Evolutionary conservation across 2,888 invertebrate genomes (phyloP).

Genomic region (Ptychoptera contaminata): DNA sequence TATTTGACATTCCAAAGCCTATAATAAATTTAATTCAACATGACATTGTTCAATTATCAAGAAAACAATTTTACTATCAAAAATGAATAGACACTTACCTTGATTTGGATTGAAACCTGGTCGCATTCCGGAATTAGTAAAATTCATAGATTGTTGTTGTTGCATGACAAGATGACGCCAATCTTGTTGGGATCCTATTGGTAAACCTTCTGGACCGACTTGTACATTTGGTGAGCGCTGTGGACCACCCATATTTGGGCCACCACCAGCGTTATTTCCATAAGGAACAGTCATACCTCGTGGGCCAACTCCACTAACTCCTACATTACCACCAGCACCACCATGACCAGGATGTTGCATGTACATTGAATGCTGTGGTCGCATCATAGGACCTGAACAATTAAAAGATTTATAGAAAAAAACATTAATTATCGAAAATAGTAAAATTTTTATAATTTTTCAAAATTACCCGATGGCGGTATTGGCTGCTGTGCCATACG

Average conservation of each 20-base stretch:
- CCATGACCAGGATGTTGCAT: conserved; percentile 30
- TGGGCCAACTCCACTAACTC: conserved; percentile 20
- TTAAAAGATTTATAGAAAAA: conserved; percentile 1
- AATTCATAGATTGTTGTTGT: conserved; percentile 30
- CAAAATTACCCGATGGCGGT: conserved; percentile 44
- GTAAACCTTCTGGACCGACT: conserved; percentile 40
- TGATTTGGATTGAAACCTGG: conserved; percentile 22
- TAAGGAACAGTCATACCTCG: conserved; percentile 16
- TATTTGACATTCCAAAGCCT: conserved; percentile 4
- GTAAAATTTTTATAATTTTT: background rate
- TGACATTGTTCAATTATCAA: background rate
- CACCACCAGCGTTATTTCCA: conserved; percentile 23
- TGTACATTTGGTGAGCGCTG: conserved; percentile 41
- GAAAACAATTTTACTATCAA: background rate
- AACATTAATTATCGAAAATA: conserved; percentile 1
- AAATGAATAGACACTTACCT: conserved; percentile 7
- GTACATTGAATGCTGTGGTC: conserved; percentile 42
- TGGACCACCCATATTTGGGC: conserved; percentile 31
- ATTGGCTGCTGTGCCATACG: conserved; percentile 48
- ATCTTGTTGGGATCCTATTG: conserved; percentile 29
- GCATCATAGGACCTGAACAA: conserved; percentile 46
- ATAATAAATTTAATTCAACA: conserved; percentile 4
- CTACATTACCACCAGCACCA: conserved; percentile 21
- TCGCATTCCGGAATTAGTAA: conserved; percentile 22
- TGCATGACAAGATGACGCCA: conserved; percentile 34